Percentiles rank a stretch among this genome's conserved stretches.
These are phyloP conservation scores for Hephaestus fuliginosus DNA, from an alignment of 2,797 vertebrate genomes.

Conservation along the genomic window DNA sequence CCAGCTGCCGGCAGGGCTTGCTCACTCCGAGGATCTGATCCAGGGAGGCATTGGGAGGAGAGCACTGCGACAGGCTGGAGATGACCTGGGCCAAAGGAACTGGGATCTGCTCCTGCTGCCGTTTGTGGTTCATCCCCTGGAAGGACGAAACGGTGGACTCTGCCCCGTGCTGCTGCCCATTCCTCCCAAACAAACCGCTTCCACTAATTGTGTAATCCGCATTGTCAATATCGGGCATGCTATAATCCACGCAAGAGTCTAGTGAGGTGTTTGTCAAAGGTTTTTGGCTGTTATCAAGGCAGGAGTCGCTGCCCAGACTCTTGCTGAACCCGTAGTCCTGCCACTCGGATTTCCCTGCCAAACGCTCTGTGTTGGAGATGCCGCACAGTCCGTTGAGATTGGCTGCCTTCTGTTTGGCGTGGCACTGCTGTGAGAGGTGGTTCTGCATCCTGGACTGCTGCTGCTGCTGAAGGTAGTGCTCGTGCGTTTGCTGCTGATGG, in stretches of 20 bases:
- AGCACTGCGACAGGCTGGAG: slow-evolving; percentile 77
- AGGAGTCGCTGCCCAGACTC: slow-evolving; percentile 40
- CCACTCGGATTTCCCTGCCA: slow-evolving; percentile 66
- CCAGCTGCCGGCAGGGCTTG: slow-evolving; percentile 74
- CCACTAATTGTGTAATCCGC: slow-evolving; percentile 43
- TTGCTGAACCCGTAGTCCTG: slow-evolving; percentile 66
- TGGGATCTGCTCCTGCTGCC: slow-evolving; percentile 53
- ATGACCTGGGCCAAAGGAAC: slow-evolving; percentile 74
- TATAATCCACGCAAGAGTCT: slow-evolving; percentile 71
- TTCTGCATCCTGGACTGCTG: slow-evolving; percentile 57
- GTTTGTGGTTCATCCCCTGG: slow-evolving; percentile 64
- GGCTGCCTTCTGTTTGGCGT: slow-evolving; percentile 61
- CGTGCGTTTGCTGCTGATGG: slow-evolving; percentile 41
- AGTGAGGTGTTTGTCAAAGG: slow-evolving; percentile 50
- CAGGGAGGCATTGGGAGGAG: slow-evolving; percentile 71
- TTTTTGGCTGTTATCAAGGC: slow-evolving; percentile 75
- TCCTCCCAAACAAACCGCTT: slow-evolving; percentile 54
- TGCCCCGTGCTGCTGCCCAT: slow-evolving; percentile 44
- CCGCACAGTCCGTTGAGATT: slow-evolving; percentile 62
- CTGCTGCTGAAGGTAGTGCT: slow-evolving; percentile 68
- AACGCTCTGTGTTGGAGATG: not conserved
- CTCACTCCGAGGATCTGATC: slow-evolving; percentile 77
- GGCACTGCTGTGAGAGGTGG: slow-evolving; percentile 61
- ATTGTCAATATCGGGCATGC: slow-evolving; percentile 46
- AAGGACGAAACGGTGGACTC: slow-evolving; percentile 67